Base-by-base conservation (phyloP, 1,140 invertebrate species). In the Gonatopus flavifemur region DNA sequence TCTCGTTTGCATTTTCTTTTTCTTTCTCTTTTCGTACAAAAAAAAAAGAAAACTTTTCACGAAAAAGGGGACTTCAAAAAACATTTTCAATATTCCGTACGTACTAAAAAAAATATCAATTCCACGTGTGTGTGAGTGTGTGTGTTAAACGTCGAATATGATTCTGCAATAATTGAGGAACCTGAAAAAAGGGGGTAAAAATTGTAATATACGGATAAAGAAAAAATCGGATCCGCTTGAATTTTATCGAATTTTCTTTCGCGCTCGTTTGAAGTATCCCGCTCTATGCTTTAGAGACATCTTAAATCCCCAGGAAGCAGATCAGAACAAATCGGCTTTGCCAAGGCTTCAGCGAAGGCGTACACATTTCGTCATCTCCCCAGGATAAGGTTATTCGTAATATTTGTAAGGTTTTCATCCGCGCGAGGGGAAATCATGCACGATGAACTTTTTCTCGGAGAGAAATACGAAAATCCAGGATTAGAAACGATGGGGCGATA, bases 361-460 rank as follows among this genome's bases (percentile, higher is more conserved):
- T 19, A 21, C 12, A 37, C 31, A 15, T 13, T n/a, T n/a, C 25
- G 25, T 6, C 25, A 28, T 6, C 25, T 28, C 12, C 25, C 6
- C 6, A 66, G 57, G 66, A n/a, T n/a, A n/a, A n/a, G 65, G 59
- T 69, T 70, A 67, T 66, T 66, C 66, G 69, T 69, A 66, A 70
- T 72, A 72, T 72, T 72, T 72, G 59, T 65, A 69, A 64, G 66
- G 63, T 68, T 70, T 72, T 72, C 63, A 59, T 69, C 64, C 20
- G n/a, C 35, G 15, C 4, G 20, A 25, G 31, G 22, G 40, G 5
- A 35, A 8, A 28, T 38, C 22, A 36, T 16, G 19, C 30, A 20
- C 13, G 21, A 18, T 18, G 19, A 10, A 49, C 59, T 57, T 52
- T 58, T 49, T 25, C 49, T 48, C 55, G 44, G 33, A 19, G 44